A percentile compares a stretch with the other conserved stretches of the same genome.
These are phyloP conservation scores for Xiphophorus couchianus DNA, from an alignment of 2,113 vertebrate genomes.

Conservation along the genomic window DNA sequence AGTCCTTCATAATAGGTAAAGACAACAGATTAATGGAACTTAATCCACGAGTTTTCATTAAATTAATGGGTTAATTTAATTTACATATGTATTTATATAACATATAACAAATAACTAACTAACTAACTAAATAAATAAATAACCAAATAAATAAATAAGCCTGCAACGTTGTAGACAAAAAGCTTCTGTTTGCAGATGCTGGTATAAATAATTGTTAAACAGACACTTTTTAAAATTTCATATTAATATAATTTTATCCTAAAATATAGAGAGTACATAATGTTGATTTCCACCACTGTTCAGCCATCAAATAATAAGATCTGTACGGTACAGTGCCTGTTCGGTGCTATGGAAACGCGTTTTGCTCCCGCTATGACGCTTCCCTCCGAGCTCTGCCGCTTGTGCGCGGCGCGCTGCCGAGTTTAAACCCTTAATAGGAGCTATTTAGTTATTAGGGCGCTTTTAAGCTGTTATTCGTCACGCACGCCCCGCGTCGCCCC, in stretches of 20 bases:
- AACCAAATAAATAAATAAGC: not conserved
- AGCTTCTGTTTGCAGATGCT: not conserved
- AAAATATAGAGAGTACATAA: not conserved
- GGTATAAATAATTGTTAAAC: not conserved
- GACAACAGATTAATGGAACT: no score
- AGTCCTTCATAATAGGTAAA: no score
- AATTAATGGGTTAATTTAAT: no score
- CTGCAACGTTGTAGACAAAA: not conserved
- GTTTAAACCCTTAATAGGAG: slow-evolving; percentile 37
- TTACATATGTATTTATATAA: no score
- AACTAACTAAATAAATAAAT: not conserved
- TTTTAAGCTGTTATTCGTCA: slow-evolving; percentile 38
- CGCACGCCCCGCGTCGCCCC: not conserved
- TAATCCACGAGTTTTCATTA: no score
- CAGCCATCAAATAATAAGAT: no score
- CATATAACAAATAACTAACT: no score
- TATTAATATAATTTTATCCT: not conserved
- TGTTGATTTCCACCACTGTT: no score
- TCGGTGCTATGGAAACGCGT: not conserved
- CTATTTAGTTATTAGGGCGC: slow-evolving; percentile 47
- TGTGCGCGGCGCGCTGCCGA: not conserved
- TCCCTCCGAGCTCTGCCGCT: not conserved
- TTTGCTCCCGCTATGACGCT: not conserved
- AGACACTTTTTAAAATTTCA: no score
- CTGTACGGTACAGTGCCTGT: no score